phyloP scores from a whole-genome alignment of 2,113 vertebrate genomes.

The Saccopteryx leptura region DNA sequence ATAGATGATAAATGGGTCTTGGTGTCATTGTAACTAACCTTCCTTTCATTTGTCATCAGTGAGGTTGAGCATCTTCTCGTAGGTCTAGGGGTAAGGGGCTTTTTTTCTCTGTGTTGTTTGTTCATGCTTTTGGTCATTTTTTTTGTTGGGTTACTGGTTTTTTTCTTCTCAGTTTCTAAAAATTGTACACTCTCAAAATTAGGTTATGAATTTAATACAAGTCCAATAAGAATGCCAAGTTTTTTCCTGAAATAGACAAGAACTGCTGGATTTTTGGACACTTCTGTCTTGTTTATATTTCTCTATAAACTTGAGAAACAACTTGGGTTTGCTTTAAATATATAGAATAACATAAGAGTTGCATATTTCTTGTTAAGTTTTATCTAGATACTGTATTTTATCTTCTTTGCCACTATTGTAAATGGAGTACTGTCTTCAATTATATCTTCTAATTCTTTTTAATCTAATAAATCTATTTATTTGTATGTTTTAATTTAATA shows the following conservation, averaged over 20 bases:
- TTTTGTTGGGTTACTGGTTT: not conserved
- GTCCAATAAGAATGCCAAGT: conserved; percentile 25
- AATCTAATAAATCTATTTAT: conserved; percentile 3
- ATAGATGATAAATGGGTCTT: not conserved
- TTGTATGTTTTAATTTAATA: not conserved
- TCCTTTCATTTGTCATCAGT: not conserved
- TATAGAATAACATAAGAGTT: conserved; percentile 18
- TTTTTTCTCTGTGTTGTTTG: not conserved
- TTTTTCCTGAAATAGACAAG: not conserved
- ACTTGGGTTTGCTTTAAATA: conserved; percentile 26
- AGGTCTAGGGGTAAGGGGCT: not conserved
- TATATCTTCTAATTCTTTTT: not conserved
- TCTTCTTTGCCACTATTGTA: not conserved
- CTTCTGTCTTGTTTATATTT: conserved; percentile 19
- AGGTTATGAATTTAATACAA: conserved; percentile 6
- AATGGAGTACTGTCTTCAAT: not conserved
- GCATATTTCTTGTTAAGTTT: conserved; percentile 41
- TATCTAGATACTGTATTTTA: conserved; percentile 11
- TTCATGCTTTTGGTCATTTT: not conserved
- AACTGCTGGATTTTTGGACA: not conserved
- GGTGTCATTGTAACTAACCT: not conserved
- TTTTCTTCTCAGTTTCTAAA: conserved; percentile 34
- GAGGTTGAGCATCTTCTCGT: not conserved
- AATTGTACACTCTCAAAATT: conserved; percentile 12
- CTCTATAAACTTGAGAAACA: conserved; percentile 32